Conservation (phyloP, 2,113 vertebrate species). For the Atlantisia rogersi region DNA sequence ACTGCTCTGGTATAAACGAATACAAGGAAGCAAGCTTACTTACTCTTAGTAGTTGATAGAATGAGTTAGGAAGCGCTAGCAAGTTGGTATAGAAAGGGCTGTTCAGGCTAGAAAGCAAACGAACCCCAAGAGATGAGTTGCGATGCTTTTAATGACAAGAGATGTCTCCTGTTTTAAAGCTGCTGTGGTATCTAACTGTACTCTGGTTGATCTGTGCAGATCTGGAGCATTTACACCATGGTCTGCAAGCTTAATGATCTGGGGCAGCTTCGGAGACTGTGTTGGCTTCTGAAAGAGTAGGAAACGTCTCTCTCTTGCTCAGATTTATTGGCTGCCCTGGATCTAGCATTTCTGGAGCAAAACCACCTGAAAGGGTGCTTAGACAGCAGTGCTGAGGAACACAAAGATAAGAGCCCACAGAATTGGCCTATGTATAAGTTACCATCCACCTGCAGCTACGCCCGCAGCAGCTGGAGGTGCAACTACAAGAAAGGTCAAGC, state of each 20-base stretch:
- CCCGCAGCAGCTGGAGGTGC: background rate
- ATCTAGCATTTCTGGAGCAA: background rate
- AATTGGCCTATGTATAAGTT: background rate
- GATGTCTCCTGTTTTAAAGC: background rate
- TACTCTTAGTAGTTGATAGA: background rate
- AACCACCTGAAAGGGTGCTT: background rate
- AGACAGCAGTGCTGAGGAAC: background rate
- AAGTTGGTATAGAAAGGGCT: background rate
- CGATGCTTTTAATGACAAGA: background rate
- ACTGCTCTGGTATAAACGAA: background rate
- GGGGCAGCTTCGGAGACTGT: background rate
- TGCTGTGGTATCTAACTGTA: background rate
- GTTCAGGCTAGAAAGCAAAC: background rate
- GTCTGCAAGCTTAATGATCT: background rate
- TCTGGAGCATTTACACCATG: background rate
- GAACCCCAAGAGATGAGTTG: background rate
- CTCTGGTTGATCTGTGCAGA: background rate
- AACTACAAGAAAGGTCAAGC: background rate
- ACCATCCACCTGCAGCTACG: background rate
- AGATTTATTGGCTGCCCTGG: background rate
- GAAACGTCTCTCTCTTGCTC: background rate
- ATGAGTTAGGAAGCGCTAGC: background rate
- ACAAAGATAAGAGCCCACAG: background rate
- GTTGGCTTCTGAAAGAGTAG: background rate
- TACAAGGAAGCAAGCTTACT: background rate